These are phyloP conservation scores for Papilio polyxenes DNA, from an alignment of 1,140 invertebrate genomes.

Conservation along the genomic window DNA sequence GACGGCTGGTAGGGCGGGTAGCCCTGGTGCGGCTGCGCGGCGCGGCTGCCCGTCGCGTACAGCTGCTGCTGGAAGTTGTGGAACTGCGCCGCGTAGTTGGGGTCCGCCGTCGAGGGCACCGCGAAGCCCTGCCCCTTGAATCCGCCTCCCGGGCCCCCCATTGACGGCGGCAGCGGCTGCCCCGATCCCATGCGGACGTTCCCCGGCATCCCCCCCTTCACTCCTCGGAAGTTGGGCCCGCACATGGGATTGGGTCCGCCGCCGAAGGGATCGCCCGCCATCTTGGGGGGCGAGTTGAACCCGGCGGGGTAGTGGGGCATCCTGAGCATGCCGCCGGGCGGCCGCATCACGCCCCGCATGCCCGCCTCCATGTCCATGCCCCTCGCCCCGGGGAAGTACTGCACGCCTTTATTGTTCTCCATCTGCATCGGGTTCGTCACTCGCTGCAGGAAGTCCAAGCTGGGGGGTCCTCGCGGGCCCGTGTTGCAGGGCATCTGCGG, in stretches of 20 bases:
- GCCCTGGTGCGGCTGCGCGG: constrained; percentile 69
- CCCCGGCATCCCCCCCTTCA: constrained; percentile 69
- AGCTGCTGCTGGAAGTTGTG: constrained; percentile 97
- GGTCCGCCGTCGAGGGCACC: constrained; percentile 91
- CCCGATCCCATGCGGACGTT: constrained; percentile 65
- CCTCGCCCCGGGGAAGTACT: constrained; percentile 86
- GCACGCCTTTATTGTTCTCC: constrained; percentile 86
- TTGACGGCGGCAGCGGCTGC: constrained; percentile 89
- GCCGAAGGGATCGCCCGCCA: constrained; percentile 68
- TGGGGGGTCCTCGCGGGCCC: constrained; percentile 89
- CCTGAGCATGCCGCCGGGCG: constrained; percentile 69
- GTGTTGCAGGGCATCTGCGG: constrained; percentile 86
- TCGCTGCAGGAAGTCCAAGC: constrained; percentile 94
- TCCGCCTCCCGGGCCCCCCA: constrained; percentile 86
- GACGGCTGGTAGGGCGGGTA: constrained; percentile 74
- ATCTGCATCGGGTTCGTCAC: constrained; percentile 90
- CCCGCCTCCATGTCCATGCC: constrained; percentile 79
- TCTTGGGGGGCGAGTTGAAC: constrained; percentile 76
- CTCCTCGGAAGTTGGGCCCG: constrained; percentile 71
- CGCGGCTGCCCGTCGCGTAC: constrained; percentile 92
- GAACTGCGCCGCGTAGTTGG: constrained; percentile 96
- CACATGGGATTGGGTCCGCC: constrained; percentile 70
- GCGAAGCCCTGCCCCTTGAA: constrained; percentile 91
- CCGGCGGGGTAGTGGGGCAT: constrained; percentile 77
- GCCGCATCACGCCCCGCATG: constrained; percentile 79